Conservation (phyloP, 1,140 invertebrate species). For the Pogonus chalceus region DNA sequence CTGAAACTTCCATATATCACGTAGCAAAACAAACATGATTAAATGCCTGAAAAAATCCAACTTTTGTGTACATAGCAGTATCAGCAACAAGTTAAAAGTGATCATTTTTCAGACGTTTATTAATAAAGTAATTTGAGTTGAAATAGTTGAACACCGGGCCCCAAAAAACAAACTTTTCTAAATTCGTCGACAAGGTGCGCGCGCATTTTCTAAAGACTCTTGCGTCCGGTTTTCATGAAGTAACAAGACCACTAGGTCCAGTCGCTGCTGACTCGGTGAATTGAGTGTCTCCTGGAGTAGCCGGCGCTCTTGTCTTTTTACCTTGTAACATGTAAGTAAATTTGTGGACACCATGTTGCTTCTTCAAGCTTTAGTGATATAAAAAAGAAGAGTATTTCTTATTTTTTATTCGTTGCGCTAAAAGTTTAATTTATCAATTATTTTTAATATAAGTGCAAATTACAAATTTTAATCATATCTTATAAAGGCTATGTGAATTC, state of each 20-base stretch:
- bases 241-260: not conserved
- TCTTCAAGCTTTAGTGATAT: too few relatives aligned
- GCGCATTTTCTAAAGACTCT: not conserved
- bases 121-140: slow-evolving; percentile 4
- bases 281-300: slow-evolving; percentile 1
- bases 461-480: too few relatives aligned
- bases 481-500: too few relatives aligned
- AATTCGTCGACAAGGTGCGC: not conserved
- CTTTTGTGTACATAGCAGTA: not conserved
- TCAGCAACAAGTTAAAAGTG: not conserved
- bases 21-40: too few relatives aligned
- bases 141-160: not conserved
- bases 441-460: too few relatives aligned
- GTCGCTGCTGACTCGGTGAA: slow-evolving; percentile 2
- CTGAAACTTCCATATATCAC: too few relatives aligned
- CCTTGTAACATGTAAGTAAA: not conserved
- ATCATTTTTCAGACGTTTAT: slow-evolving; percentile 1
- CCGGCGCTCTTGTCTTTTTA: slow-evolving; percentile 3
- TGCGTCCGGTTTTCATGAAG: not conserved
- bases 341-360: not conserved
- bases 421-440: too few relatives aligned
- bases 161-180: not conserved
- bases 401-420: too few relatives aligned
- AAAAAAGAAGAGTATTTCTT: too few relatives aligned
- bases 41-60: not conserved